phyloP scores from a whole-genome alignment of 2,113 vertebrate species.

The Oxyruncus cristatus region DNA sequence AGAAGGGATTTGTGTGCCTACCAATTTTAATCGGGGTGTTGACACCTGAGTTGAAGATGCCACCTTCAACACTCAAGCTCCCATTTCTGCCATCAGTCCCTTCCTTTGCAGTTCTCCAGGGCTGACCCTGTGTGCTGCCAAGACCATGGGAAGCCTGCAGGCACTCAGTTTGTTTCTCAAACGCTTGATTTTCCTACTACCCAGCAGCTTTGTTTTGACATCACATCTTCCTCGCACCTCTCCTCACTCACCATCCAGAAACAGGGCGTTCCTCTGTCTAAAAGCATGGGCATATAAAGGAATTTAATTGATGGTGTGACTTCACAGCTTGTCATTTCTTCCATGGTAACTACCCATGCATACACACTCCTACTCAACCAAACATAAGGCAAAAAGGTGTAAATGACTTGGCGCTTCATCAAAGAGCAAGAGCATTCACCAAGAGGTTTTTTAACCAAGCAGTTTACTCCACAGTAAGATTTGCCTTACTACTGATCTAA shows the following conservation, averaged over 20 bases:
- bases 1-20: background rate
- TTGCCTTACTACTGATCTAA: background rate
- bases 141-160: background rate
- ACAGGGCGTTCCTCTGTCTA: background rate
- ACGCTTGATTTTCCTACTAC: background rate
- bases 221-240: background rate
- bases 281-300: background rate
- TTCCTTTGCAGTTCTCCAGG: background rate
- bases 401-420: background rate
- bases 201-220: conserved; percentile 43
- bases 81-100: background rate
- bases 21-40: background rate
- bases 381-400: background rate
- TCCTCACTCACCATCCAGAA: background rate
- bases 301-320: background rate
- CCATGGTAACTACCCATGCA: background rate
- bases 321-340: conserved; percentile 7
- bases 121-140: rapidly evolving
- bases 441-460: background rate
- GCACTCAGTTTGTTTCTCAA: background rate
- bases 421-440: background rate
- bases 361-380: background rate
- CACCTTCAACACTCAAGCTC: background rate
- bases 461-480: background rate
- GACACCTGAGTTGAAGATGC: background rate